Conservation (phyloP, 2,797 vertebrate genomes). For the Tapirus indicus region DNA sequence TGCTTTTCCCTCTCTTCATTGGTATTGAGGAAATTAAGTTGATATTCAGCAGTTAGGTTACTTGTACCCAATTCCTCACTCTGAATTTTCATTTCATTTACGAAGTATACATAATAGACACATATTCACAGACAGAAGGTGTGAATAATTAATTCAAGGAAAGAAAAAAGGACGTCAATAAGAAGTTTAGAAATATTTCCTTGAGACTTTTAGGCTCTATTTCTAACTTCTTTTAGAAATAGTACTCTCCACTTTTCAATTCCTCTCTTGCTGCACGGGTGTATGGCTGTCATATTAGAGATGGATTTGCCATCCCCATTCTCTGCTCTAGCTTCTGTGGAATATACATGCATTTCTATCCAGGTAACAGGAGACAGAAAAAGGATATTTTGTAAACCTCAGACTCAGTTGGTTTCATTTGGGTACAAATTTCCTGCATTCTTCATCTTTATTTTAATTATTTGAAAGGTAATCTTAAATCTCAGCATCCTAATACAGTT, state of each 20-base stretch:
- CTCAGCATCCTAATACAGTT: neutral
- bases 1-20: neutral
- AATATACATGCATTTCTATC: neutral
- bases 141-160: neutral
- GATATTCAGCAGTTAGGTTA: neutral
- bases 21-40: neutral
- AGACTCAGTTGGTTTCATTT: neutral
- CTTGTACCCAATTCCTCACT: no score
- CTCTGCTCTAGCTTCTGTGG: neutral
- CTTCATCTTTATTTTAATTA: neutral
- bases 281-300: neutral
- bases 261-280: no score
- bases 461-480: neutral
- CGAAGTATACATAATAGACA: neutral
- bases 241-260: neutral
- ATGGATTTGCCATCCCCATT: neutral
- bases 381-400: neutral
- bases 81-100: neutral
- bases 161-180: neutral
- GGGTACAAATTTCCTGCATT: neutral
- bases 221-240: neutral
- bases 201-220: neutral
- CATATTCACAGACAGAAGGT: neutral
- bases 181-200: neutral
- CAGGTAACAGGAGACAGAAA: neutral